A percentile compares a stretch with the other conserved stretches of the same genome.
phyloP scores from a whole-genome alignment of 2,113 vertebrate species.

The Acanthochromis polyacanthus region DNA sequence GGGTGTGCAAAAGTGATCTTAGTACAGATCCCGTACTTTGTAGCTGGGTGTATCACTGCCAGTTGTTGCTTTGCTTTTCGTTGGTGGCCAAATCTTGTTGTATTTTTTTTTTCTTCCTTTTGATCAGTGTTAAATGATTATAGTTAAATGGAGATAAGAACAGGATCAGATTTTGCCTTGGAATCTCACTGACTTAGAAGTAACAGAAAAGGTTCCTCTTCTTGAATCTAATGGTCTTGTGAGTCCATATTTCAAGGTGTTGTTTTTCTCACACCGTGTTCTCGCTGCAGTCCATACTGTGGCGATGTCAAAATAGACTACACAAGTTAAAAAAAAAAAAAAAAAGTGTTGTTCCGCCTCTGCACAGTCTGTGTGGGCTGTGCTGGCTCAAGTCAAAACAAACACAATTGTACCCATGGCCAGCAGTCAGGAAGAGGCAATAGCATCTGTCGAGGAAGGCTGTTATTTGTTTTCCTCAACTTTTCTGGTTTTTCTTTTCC shows the following conservation, averaged over 20 bases:
- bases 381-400: conserved; percentile 70
- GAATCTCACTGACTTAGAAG: too few species aligned
- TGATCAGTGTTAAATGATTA: background rate
- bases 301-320: conserved; percentile 60
- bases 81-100: too few species aligned
- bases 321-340: conserved; percentile 11
- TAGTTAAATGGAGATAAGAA: background rate
- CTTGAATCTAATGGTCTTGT: conserved; percentile 7
- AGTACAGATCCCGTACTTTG: too few species aligned
- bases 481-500: conserved; percentile 49
- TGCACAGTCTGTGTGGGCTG: conserved; percentile 60
- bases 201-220: background rate
- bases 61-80: background rate
- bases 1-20: background rate
- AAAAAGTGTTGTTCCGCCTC: conserved; percentile 22
- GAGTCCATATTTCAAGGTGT: conserved; percentile 23
- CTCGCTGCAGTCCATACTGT: conserved; percentile 16
- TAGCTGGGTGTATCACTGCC: background rate
- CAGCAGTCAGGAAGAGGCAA: conserved; percentile 59
- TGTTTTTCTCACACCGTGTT: conserved; percentile 45
- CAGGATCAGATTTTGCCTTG: background rate
- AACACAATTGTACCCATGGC: conserved; percentile 60
- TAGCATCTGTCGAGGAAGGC: conserved; percentile 65
- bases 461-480: conserved; percentile 68
- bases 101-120: background rate